Conservation (phyloP, 2,888 invertebrate genomes). For the Thymelicus sylvestris region DNA sequence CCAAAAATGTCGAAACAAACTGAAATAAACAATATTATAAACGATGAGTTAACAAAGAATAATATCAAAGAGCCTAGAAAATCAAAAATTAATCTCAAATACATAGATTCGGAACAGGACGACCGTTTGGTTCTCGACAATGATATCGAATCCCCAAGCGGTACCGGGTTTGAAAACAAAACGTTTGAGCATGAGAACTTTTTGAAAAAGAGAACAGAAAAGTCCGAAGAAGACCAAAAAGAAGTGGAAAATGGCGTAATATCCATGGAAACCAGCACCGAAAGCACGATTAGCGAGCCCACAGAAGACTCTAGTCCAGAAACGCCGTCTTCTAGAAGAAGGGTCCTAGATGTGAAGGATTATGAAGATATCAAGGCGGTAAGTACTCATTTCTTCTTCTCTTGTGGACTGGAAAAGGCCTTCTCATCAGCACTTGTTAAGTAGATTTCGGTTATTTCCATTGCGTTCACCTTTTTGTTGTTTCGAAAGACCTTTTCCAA, state of each 20-base stretch:
- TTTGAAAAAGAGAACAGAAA: constrained; percentile 74
- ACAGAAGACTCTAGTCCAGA: constrained; percentile 75
- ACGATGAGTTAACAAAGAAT: constrained; percentile 55
- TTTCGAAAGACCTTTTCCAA: constrained; percentile 20
- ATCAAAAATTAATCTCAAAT: constrained; percentile 64
- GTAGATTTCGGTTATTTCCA: not conserved
- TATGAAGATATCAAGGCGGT: constrained; percentile 73
- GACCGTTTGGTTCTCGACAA: constrained; percentile 67
- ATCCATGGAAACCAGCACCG: constrained; percentile 79
- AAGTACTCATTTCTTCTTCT: constrained; percentile 55
- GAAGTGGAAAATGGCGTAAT: constrained; percentile 64
- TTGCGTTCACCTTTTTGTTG: not conserved
- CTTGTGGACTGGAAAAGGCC: constrained; percentile 19
- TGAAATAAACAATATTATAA: constrained; percentile 51
- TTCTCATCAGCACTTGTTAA: not conserved
- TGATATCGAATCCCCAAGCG: constrained; percentile 77
- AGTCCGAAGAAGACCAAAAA: constrained; percentile 62
- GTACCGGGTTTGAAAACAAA: constrained; percentile 79
- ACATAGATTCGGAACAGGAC: constrained; percentile 69
- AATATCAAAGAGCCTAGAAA: constrained; percentile 51
- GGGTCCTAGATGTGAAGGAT: constrained; percentile 64
- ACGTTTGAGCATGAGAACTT: constrained; percentile 80
- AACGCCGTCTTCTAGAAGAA: constrained; percentile 69
- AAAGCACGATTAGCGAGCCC: constrained; percentile 73
- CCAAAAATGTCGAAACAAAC: constrained; percentile 53